Base-by-base conservation (phyloP, 2,113 vertebrate species). In the Mirza zaza region DNA sequence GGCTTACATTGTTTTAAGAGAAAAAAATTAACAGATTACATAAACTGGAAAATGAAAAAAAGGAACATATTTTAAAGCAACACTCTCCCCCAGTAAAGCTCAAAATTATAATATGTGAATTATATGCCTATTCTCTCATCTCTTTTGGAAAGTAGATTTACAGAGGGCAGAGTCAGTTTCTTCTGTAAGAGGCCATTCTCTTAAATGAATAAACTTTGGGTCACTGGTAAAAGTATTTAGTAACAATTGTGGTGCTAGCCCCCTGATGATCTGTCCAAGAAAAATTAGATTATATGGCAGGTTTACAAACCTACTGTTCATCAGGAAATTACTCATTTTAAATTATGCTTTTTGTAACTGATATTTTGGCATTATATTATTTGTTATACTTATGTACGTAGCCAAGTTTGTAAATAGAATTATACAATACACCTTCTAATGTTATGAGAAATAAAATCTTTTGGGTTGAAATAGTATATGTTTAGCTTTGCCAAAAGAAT, bases 301-400 rank as follows among this genome's bases (percentile, higher is more conserved):
- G 57, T 93, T 97, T 96, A 63, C 75, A 97, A 94, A 95, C 42
- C 42, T 50, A 6, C 75, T 12, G 6, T 84, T 92, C 75, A 92
- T 52, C 81, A 97, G 96, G 91, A 97, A 97, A 97, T 97, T 87
- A 96, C 85, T 97, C 90, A 90, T 94, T 97, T 97, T 87, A 92
- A 96, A 94, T 84, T 96, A 95, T 20, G 70, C 42, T 96, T 84
- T 84, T 95, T 76, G 39, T 80, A 94, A 93, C 70, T 95, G 55
- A 82, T 95, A 45, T 91, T 92, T 87, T 85, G 55, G 29, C 83
- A 77, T 96, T 84, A 91, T 92, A 63, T 92, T 96, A 88, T 97
- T 92, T 95, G 85, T 86, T 79, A 6, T 86, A 96, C 90, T 86
- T 93, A n/a, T 77, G 45, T 82, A 21, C 87, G 61, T 85, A 97